Conservation (phyloP, 2,888 invertebrate genomes). For the Hypolimnas misippus region DNA sequence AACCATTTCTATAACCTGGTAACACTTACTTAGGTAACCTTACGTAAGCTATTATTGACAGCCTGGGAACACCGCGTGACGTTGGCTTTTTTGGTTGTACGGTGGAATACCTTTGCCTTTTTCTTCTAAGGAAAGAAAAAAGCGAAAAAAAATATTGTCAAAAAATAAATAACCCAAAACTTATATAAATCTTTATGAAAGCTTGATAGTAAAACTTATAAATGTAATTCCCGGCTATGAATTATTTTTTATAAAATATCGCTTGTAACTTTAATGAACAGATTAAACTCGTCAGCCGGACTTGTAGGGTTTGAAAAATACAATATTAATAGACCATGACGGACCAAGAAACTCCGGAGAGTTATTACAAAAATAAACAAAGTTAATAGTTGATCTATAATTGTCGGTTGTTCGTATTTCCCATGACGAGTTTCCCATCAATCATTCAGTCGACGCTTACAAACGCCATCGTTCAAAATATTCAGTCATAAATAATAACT, state of each 20-base stretch:
- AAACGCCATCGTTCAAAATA: conserved; percentile 34
- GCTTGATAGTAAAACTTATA: no score
- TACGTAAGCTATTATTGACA: no score
- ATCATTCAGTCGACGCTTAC: conserved; percentile 14
- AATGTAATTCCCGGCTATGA: no score
- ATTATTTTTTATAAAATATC: no score
- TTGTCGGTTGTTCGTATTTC: conserved; percentile 36
- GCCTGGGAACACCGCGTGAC: conserved; percentile 63
- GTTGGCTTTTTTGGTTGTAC: conserved; percentile 60
- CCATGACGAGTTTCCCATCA: conserved; percentile 18
- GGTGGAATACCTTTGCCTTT: no score
- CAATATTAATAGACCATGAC: conserved; percentile 4
- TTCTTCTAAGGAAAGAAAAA: no score
- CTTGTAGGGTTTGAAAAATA: not conserved
- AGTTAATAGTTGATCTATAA: conserved; percentile 33
- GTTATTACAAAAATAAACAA: conserved; percentile 30
- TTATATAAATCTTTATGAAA: no score
- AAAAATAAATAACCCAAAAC: no score
- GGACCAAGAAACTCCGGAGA: conserved; percentile 9
- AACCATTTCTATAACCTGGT: no score
- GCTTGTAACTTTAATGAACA: not conserved
- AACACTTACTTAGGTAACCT: no score
- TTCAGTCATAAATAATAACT: conserved; percentile 9
- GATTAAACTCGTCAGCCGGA: not conserved
- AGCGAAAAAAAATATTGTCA: no score